Base-by-base conservation (phyloP, 2,888 invertebrate species). In the Drosophila monieri region DNA sequence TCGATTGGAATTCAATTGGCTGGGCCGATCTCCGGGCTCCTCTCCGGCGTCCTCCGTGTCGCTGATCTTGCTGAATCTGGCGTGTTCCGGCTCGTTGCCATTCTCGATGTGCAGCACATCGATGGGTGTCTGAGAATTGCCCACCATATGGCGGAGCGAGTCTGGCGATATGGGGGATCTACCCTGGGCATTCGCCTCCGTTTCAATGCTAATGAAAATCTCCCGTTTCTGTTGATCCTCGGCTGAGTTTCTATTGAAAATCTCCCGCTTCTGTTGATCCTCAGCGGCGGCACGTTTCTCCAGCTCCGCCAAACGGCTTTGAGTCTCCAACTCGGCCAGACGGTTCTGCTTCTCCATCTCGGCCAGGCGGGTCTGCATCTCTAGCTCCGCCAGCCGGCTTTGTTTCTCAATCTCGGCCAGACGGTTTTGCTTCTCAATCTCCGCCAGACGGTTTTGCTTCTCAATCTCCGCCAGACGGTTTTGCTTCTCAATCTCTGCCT, bases 141-240 rank as follows among this genome's bases (percentile, higher is more conserved):
- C 89, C n/a, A 89, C 88, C 86, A 89, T 89, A 52, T 81, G 79
- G 25, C 89, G 89, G 61, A 90, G 66, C 6, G 88, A 86, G 9
- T 86, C 78, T 1, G 89, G 88, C 1, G 89, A 90, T 23, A 89
- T 89, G 23, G 88, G 76, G 3, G 89, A 85, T 52, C 76, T 85
- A 3, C 89, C 89, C 23, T 78, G 73, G 32, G 89, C 91, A 66
- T 90, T 91, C 43, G 89, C 80, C 75, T 90, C 90, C 12, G 91
- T 91, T 68, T 91, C 91, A 59, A 91, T 91, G 75, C 91, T 90
- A 14, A 91, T 91, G 43, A 91, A 91, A 30, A 91, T 91, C 62
- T 91, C 91, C 32, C 88, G 86, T 62, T 90, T 90, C 47, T 86
- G 85, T 12, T 66, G 66, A 35, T 73, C 66, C 1, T 78, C 79